Evolutionary conservation across 2,888 invertebrate species (phyloP), one percentile per base, ranked within the genome.

Genomic region (Xylophagus ater): DNA sequence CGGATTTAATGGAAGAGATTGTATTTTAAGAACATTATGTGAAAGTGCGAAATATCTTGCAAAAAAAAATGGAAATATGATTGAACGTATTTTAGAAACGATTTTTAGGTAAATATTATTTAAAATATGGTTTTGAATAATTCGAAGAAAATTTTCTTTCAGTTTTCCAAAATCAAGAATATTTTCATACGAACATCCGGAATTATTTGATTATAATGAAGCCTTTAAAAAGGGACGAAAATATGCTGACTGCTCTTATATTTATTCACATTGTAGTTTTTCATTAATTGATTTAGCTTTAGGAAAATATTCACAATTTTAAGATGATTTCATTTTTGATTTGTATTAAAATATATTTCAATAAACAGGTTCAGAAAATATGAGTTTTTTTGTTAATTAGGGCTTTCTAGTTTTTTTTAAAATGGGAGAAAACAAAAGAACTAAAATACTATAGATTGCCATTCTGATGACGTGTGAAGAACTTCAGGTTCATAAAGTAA

Each of bases 1-100:
- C 76, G 84, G 84, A 4, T 81, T 79, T 55, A 73, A 77, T 51
- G 85, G 85, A 1, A 68, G 79, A 23, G 69, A 74, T 19, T 85
- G 85, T 52, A 68, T 85, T 21, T 58, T 81, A 40, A 73, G 79
- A 35, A 74, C 83, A 0, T 63, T 85, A 1, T 85, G 85, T 58
- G 85, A 85, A 55, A 76, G 81, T 7, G 74, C 77, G 0, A 76
- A 77, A 44, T 68, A 74, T n/a, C 69, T 82, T 17, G 68, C 73
- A 28, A 72, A 75, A 1, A 72, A 71, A 39, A 75, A 76, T 34
- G 68, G 67, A 34, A 77, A 75, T 42, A 71, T 81, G 65, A 60
- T 81, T 4, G 74, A 81, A 37, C 80, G 82, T 57, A 74, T 84
- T 65, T 68, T 84, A 47, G 68, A 78, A 45, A 73, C 72, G 17